Evolutionary conservation across 2,797 vertebrate genomes (phyloP), one percentile per base, ranked within the genome.

Genomic region (Periophthalmus magnuspinnatus): DNA sequence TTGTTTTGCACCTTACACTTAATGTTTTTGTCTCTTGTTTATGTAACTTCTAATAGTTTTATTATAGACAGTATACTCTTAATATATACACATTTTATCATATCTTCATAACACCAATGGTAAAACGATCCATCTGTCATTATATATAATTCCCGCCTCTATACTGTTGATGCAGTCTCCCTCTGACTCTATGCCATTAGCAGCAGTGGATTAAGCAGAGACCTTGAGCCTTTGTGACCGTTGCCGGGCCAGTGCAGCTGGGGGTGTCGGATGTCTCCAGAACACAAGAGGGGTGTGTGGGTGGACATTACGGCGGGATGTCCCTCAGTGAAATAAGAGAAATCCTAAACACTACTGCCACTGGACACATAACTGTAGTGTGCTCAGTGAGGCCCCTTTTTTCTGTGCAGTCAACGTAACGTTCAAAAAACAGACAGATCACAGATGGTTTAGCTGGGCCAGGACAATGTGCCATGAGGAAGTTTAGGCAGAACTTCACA

Each of bases 221-320:
- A 83, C 82, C 83, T 83, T 83, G 56, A 79, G 79, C 85, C 79
- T 81, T 88, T 72, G 61, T 55, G 88, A 88, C 85, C 80, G 80
- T 71, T n/a, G 71, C 83, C 70, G 80, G 88, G 84, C 67, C 71
- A 66, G 72, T 90, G 88, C 90, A 91, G 92, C 91, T 91, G 91
- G 86, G 58, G 67, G 88, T 86, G 84, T 92, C 86, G 72, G 84
- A 79, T 92, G 83, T 90, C 89, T 63, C 60, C 82, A 69, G 69
- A 79, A 76, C 3, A 66, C 54, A 17, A 10, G 57, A 70, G n/a
- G 17, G 11, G 5, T 41, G 58, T 60, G 59, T 28, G 50, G 74
- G 38, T 69, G 62, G 77, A n/a, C 8, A 24, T 78, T 82, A 84
- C 47, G 24, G 77, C 47, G 70, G 72, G 72, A 75, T 70, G 77